phyloP scores from a whole-genome alignment of 1,140 invertebrate genomes.

The Lordiphosa collinella region DNA sequence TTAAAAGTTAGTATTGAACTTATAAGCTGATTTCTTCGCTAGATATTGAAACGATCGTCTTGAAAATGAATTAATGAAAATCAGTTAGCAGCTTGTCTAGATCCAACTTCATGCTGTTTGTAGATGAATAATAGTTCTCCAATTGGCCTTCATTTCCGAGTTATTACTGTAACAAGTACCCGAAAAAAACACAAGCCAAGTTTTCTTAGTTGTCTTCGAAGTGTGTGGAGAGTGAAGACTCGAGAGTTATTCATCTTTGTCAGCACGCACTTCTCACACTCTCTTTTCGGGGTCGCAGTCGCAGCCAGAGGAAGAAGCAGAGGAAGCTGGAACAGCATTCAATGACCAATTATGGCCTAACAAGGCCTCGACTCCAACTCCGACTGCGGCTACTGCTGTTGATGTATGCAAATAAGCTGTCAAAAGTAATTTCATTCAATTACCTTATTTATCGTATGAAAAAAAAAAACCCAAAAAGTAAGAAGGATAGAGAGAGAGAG shows the following conservation, averaged over 20 bases:
- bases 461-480: constrained; percentile 16
- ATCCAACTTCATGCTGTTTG: too few species aligned
- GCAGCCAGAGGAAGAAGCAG: not conserved
- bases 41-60: too few species aligned
- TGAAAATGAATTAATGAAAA: too few species aligned
- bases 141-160: too few species aligned
- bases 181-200: constrained; percentile 11
- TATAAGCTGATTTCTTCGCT: too few species aligned
- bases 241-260: constrained; percentile 57
- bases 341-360: constrained; percentile 76
- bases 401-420: constrained; percentile 78
- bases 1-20: too few species aligned
- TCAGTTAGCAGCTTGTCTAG: too few species aligned
- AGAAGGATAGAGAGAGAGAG: constrained; percentile 10
- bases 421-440: constrained; percentile 78
- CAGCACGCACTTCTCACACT: constrained; percentile 67
- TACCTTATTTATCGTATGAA: constrained; percentile 72
- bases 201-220: constrained; percentile 11
- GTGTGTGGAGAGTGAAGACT: not conserved
- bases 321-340: constrained; percentile 35
- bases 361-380: constrained; percentile 45
- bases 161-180: not conserved
- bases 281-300: constrained; percentile 7
- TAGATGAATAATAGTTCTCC: too few species aligned
- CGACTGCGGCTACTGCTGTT: constrained; percentile 37